Percentiles rank a stretch among this genome's conserved stretches.
These are phyloP conservation scores for Ptychodera flava DNA, from an alignment of 35 echinoderm and acorn worm genomes.

Conservation along the genomic window DNA sequence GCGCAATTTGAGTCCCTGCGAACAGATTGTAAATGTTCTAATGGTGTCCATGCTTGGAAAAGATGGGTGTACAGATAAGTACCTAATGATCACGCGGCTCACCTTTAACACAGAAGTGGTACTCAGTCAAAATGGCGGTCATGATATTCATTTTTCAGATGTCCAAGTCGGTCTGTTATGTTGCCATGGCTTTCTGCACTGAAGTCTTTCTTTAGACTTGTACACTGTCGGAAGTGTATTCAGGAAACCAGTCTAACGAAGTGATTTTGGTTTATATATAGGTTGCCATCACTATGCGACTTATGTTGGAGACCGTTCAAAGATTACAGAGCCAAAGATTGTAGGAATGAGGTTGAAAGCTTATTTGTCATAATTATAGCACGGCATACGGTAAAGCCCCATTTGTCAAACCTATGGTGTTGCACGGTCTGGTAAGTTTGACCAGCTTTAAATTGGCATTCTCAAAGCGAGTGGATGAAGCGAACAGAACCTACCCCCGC, in stretches of 20 bases:
- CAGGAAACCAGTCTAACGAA: too few species aligned
- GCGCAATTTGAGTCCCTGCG: conserved; percentile 30
- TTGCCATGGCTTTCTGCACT: too few species aligned
- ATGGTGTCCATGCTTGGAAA: background rate
- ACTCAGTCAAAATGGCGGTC: background rate
- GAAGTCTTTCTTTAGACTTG: too few species aligned
- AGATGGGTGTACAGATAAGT: background rate
- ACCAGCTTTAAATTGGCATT: too few species aligned
- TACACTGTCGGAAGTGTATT: too few species aligned
- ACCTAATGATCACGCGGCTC: background rate
- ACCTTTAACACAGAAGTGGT: background rate
- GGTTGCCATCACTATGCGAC: too few species aligned
- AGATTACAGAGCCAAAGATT: too few species aligned
- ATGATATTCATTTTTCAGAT: background rate
- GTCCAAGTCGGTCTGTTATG: background rate
- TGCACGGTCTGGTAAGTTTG: too few species aligned
- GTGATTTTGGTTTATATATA: too few species aligned
- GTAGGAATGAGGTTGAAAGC: background rate
- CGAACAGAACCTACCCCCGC: conserved; percentile 70
- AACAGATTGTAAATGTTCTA: background rate
- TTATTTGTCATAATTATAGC: background rate
- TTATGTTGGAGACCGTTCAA: too few species aligned
- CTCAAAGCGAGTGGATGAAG: too few species aligned
- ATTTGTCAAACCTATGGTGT: too few species aligned
- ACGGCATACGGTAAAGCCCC: background rate